These are phyloP conservation scores for Turdus rufiventris DNA, from an alignment of 2,113 vertebrate species.

Conservation along the genomic window DNA sequence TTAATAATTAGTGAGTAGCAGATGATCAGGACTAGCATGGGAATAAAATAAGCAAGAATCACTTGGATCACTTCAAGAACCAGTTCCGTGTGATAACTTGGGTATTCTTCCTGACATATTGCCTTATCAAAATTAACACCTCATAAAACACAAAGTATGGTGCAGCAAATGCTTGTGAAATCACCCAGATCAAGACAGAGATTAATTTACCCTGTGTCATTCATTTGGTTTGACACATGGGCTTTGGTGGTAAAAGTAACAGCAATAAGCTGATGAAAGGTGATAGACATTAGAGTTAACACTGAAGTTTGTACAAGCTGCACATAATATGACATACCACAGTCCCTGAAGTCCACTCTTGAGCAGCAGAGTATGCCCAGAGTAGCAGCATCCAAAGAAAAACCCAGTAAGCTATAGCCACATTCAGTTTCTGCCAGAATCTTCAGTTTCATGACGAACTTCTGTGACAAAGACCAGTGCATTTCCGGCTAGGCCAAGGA, in stretches of 20 bases:
- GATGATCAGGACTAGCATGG: constrained; percentile 39
- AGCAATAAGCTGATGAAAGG: constrained; percentile 54
- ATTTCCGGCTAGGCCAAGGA: constrained; percentile 63
- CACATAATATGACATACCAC: background rate
- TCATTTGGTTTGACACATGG: background rate
- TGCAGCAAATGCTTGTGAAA: constrained; percentile 44
- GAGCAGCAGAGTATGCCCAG: constrained; percentile 42
- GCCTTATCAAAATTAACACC: background rate
- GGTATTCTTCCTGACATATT: background rate
- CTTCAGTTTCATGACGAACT: constrained; percentile 58
- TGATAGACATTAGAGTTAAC: constrained; percentile 66
- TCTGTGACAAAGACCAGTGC: constrained; percentile 43
- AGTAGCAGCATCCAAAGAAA: constrained; percentile 68
- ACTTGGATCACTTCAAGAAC: constrained; percentile 43
- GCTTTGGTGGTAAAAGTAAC: constrained; percentile 62
- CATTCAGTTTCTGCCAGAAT: constrained; percentile 57
- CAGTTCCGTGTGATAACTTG: background rate
- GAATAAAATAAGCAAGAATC: constrained; percentile 65
- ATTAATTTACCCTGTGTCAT: background rate
- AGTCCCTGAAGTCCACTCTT: constrained; percentile 45
- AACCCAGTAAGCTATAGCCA: constrained; percentile 67
- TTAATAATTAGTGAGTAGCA: constrained; percentile 66
- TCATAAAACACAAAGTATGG: constrained; percentile 61
- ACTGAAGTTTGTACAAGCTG: constrained; percentile 61
- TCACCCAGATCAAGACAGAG: constrained; percentile 38